Percentiles rank a stretch among this genome's conserved stretches.
Conservation (phyloP, 2,113 vertebrate species). For the Aptenodytes patagonicus region DNA sequence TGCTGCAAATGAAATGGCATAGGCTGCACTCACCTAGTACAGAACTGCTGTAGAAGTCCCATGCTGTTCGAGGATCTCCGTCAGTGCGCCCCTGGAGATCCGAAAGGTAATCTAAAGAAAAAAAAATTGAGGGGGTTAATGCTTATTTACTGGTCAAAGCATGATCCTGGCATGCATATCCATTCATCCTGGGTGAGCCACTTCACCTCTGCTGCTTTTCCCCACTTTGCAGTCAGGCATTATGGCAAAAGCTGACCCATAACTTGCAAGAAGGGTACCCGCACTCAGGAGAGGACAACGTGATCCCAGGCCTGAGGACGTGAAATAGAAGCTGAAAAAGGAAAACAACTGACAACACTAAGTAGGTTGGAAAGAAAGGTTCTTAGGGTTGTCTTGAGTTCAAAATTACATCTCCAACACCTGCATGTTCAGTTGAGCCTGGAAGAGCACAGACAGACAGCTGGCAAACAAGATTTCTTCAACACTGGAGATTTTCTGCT, state of each 20-base stretch:
- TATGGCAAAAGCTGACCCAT: neutral
- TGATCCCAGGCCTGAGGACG: neutral
- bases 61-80: slow-evolving; percentile 84
- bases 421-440: accelerated
- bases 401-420: neutral
- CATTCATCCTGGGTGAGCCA: neutral
- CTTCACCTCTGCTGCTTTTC: neutral
- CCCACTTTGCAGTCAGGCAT: neutral
- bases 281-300: neutral
- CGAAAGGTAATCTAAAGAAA: slow-evolving; percentile 86
- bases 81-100: slow-evolving; percentile 90
- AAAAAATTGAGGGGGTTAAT: neutral
- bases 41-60: slow-evolving; percentile 97
- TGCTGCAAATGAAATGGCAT: neutral
- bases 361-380: neutral
- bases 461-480: neutral
- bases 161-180: neutral
- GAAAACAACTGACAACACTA: neutral
- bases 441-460: neutral
- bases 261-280: neutral
- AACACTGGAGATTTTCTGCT: neutral
- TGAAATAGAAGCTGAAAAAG: neutral
- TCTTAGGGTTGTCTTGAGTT: neutral
- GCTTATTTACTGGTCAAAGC: neutral
- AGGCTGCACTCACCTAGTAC: slow-evolving; percentile 84